phyloP scores from a whole-genome alignment of 1,140 invertebrate genomes.

The Aphelenchoides fujianensis region DNA sequence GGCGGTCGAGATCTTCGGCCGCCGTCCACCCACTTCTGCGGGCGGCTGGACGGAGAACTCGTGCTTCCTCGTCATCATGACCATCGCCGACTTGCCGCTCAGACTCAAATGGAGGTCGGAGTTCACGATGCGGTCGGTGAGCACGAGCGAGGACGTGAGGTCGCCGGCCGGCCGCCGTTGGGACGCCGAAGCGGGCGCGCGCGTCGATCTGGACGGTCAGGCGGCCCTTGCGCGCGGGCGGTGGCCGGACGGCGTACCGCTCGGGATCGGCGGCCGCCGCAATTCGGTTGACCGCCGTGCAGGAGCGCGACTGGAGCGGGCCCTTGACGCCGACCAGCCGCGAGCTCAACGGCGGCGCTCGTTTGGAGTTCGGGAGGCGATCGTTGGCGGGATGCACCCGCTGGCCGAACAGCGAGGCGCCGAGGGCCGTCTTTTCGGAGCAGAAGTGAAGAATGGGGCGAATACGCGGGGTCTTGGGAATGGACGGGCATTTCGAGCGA shows the following conservation, averaged over 20 bases:
- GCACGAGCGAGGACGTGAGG: background rate
- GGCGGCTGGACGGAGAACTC: background rate
- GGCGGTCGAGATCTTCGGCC: constrained; percentile 2
- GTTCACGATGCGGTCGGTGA: constrained; percentile 2
- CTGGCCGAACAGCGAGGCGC: background rate
- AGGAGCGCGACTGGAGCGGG: background rate
- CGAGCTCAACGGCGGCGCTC: background rate
- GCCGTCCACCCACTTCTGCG: too few species aligned
- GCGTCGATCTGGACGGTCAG: background rate
- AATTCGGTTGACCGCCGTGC: background rate
- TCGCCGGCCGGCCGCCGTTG: background rate
- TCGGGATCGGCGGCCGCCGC: background rate
- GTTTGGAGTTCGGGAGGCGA: background rate
- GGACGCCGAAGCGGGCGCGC: background rate
- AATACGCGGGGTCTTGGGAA: background rate
- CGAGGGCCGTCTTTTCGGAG: background rate
- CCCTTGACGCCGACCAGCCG: background rate
- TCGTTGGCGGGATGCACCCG: background rate
- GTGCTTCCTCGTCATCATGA: constrained; percentile 8
- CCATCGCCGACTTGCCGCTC: background rate
- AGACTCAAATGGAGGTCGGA: constrained; percentile 9
- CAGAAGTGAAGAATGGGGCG: background rate
- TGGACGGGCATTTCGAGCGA: background rate
- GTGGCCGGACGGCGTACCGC: background rate
- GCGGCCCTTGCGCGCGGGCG: background rate